Evolutionary conservation across 2,888 invertebrate species (phyloP), one percentile per base, ranked within the genome.

Genomic region (Chloroclystis v-ata): DNA sequence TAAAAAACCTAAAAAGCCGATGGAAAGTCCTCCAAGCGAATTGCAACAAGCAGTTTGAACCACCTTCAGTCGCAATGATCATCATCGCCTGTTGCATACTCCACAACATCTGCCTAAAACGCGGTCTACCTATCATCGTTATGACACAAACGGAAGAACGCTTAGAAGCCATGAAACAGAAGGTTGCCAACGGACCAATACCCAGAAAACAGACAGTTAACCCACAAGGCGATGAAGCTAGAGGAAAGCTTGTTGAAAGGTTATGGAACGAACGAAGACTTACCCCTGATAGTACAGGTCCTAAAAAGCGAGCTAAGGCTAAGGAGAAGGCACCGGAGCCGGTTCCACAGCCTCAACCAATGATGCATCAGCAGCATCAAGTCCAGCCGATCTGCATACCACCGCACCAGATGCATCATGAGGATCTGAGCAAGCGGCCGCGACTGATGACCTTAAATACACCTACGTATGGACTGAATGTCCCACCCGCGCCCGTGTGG

Each of bases 21-120:
- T 85, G 84, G 84, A 85, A 85, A 63, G 84, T 84, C 28, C 68
- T 85, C 0, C 84, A 84, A 59, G 81, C 83, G 0, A 78, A 79
- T 0, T 82, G 82, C 52, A 84, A 84, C 56, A 82, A 82, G 29
- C 84, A 82, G 13, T 78, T 80, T n/a, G 84, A 84, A 14, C 82
- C 85, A 0, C 52, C 69, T 0, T 73, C 74, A 0, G 81, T 85
- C 0, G 64, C 76, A 0, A 78, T 74, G 75, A 78, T 84, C 42
- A 75, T 82, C 0, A 74, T 81, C 0, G 77, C 85, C 0, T 85
- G 85, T 52, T 84, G 84, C 16, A 65, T 85, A 0, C 59, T 85
- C 0, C 79, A 85, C 40, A 85, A 85, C 45, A 71, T 85, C 0
- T 83, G 83, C 28, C 79, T 73, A 32, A 57, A 65, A 6, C 55